Base-by-base conservation (phyloP, 2,113 vertebrate genomes). In the Elanus axillaris region DNA sequence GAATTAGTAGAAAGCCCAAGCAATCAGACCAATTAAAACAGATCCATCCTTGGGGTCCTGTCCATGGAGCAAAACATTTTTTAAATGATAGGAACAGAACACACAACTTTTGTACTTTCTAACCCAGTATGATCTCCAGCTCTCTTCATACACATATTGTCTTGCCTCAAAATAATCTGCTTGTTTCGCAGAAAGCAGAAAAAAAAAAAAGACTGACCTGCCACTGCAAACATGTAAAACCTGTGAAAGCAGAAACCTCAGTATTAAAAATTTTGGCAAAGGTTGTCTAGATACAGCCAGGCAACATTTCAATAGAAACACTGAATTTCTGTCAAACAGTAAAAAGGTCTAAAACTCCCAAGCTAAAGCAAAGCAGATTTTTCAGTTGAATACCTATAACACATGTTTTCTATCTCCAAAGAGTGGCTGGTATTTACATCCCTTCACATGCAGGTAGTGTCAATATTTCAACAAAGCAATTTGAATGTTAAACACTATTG, bases 351-450 rank as follows among this genome's bases (percentile, higher is more conserved):
- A 42, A 68, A 96, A 93, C 52, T 67, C 81, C 76, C 84, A 77
- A 60, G 80, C 38, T 91, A 94, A 96, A 78, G 56, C 1, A 2
- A 76, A 76, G 45, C 32, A 45, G 15, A 53, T 93, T 88, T 88
- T 81, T 60, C 52, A 74, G 55, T 80, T 96, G 93, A n/a, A 76
- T 85, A 82, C 42, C 55, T 85, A 81, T 94, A 92, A 45, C 90
- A 71, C 82, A 64, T 55, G 86, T 50, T 85, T 88, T 93, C 20
- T 47, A 52, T 67, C 83, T 85, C 81, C 79, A 83, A 86, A 69
- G 66, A 74, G 25, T 36, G 63, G 63, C 72, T 93, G 91, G 47
- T 67, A 90, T 85, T 96, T 90, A 75, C 82, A 96, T 85, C 91
- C 88, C 60, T 80, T 92, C 66, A 50, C 52, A 36, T 31, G 56